These are phyloP conservation scores for Pseudolaguvia tuberculata DNA, from an alignment of 2,113 vertebrate species.

Conservation along the genomic window DNA sequence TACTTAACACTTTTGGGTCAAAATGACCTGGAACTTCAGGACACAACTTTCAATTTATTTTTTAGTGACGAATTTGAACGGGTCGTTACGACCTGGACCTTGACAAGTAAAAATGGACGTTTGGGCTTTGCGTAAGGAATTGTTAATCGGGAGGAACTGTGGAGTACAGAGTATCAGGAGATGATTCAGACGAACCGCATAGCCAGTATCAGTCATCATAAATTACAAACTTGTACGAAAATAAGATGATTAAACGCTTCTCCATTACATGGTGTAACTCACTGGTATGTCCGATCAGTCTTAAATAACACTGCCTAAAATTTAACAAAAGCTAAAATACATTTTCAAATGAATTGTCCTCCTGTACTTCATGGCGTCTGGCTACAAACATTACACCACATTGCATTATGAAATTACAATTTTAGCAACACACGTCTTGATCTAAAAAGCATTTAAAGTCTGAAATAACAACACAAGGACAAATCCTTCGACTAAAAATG, in stretches of 20 bases:
- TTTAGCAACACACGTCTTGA: neutral
- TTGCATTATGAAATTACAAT: constrained; percentile 36
- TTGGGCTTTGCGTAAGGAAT: constrained; percentile 11
- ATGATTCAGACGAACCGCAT: neutral
- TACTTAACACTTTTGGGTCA: neutral
- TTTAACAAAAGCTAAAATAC: neutral
- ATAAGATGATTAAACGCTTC: neutral
- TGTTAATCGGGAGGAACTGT: neutral
- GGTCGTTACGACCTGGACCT: neutral
- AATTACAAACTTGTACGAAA: neutral
- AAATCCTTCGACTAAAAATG: neutral
- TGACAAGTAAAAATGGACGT: neutral
- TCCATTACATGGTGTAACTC: neutral
- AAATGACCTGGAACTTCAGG: neutral
- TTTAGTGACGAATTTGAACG: neutral
- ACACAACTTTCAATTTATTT: neutral
- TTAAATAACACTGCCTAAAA: neutral
- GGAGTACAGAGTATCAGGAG: neutral
- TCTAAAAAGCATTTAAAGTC: constrained; percentile 4
- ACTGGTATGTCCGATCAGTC: no score
- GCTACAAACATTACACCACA: constrained; percentile 36
- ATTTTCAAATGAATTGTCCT: neutral
- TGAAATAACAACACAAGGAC: constrained; percentile 8
- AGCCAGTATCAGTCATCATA: neutral
- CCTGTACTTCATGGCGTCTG: neutral